Evolutionary conservation across 2,797 vertebrate species (phyloP).

Genomic region (Gobionotothen gibberifrons): DNA sequence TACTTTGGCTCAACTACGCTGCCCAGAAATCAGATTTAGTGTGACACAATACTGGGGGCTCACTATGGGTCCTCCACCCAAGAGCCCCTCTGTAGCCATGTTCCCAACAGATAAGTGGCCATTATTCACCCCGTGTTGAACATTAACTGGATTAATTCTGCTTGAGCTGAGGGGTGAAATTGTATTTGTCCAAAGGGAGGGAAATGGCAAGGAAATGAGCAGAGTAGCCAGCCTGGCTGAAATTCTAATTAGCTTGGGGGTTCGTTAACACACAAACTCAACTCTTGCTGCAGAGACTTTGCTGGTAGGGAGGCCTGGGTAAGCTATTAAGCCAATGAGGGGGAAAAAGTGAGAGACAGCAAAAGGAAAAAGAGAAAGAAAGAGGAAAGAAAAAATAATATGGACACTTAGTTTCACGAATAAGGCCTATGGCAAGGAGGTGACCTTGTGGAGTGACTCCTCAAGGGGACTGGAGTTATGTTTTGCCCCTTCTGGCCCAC

Average conservation of each 20-base stretch:
- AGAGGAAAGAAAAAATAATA: slow-evolving; percentile 17
- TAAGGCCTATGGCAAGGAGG: slow-evolving; percentile 66
- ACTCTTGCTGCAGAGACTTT: slow-evolving; percentile 48
- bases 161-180: slow-evolving; percentile 71
- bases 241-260: slow-evolving; percentile 79
- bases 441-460: slow-evolving; percentile 82
- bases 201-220: slow-evolving; percentile 71
- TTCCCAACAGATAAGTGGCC: slow-evolving; percentile 76
- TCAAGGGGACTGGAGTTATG: slow-evolving; percentile 75
- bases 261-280: slow-evolving; percentile 74
- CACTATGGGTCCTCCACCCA: slow-evolving; percentile 37
- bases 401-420: slow-evolving; percentile 62
- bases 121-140: slow-evolving; percentile 79
- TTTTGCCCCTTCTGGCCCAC: slow-evolving; percentile 76
- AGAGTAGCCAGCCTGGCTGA: slow-evolving; percentile 66
- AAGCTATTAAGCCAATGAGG: slow-evolving; percentile 69
- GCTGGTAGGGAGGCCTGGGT: slow-evolving; percentile 60
- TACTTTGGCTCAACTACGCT: slow-evolving; percentile 37
- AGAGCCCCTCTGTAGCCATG: slow-evolving; percentile 56
- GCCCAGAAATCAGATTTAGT: slow-evolving; percentile 52
- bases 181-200: slow-evolving; percentile 74
- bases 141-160: slow-evolving; percentile 83
- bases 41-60: slow-evolving; percentile 41
- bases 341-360: slow-evolving; percentile 35
- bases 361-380: slow-evolving; percentile 32